Base-by-base conservation (phyloP, 2,797 vertebrate species). In the Anniella stebbinsi region DNA sequence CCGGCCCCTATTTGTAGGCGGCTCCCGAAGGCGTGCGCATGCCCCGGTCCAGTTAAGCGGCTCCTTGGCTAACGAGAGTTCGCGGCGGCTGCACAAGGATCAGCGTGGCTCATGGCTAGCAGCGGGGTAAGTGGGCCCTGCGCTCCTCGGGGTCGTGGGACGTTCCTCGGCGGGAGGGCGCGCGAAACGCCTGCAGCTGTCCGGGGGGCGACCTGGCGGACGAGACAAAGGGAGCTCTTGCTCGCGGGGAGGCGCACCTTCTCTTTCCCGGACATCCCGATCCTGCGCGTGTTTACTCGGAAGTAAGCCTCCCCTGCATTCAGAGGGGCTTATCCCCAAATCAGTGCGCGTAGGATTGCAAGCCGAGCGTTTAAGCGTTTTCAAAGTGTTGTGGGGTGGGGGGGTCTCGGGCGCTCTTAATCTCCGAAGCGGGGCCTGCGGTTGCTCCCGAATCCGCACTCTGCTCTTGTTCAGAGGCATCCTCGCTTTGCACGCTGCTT, bases 71-170 rank as follows among this genome's bases (percentile, higher is more conserved):
- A 0, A 1, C 1, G 0, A 23, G 15, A 0, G 0, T 36, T 0
- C 0, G 1, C 30, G 0, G 18, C 0, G 9, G 12, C 7, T 7
- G 18, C 0, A 18, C 0, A 0, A 0, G 0, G 11, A 1, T 2
- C 45, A 95, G 93, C 94, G 45, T 25, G 38, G 18, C 72, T 91
- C 95, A 96, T 97, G 95, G 5, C 23, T 6, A 1, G 72, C n/a
- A 38, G 54, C n/a, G 63, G 54, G 84, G 66, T 0, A 69, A 75
- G 84, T 33, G 1, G 18, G 60, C 17, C 0, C 1, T 1, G 75
- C 28, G 11, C 17, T 11, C 25, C 48, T 21, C 18, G 1, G 25
- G 15, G 25, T 21, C 69, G 21, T 17, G 25, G 30, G 15, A 38
- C 3, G 25, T n/a, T 57, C 17, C 88, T 72, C 48, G 17, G 87